phyloP scores from a whole-genome alignment of 2,888 invertebrate genomes.

The Oxystoma pomonae region DNA sequence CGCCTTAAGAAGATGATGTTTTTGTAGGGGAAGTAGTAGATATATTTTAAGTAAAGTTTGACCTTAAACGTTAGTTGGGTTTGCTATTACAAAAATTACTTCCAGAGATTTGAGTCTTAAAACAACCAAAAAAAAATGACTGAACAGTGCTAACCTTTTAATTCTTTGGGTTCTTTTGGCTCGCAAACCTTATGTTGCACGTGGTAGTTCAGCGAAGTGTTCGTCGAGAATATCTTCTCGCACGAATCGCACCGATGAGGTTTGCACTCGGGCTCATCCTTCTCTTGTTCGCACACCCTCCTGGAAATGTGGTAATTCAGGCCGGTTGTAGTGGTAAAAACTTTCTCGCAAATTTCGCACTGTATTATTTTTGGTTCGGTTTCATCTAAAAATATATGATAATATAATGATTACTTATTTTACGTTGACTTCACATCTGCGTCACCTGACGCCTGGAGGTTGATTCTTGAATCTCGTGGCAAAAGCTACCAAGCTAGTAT shows the following conservation, averaged over 20 bases:
- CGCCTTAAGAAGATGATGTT: too few species aligned
- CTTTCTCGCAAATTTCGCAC: conserved; percentile 21
- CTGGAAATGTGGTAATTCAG: conserved; percentile 21
- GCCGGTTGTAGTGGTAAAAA: conserved; percentile 20
- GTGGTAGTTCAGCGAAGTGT: conserved; percentile 20
- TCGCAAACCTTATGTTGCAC: conserved; percentile 22
- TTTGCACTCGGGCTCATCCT: conserved; percentile 19
- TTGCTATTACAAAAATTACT: too few species aligned
- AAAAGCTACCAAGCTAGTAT: neutral
- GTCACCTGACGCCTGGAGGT: too few species aligned
- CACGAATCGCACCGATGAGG: conserved; percentile 21
- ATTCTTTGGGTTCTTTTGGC: conserved; percentile 24
- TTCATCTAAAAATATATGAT: conserved; percentile 19
- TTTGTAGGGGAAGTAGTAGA: too few species aligned
- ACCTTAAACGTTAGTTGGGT: too few species aligned
- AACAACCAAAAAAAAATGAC: too few species aligned
- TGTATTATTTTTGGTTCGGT: conserved; percentile 19
- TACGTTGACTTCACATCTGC: neutral
- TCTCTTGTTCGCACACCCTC: conserved; percentile 22
- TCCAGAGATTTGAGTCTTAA: too few species aligned
- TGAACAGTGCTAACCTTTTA: conserved; percentile 24
- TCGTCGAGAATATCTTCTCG: conserved; percentile 23
- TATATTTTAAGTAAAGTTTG: too few species aligned
- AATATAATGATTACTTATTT: too few species aligned
- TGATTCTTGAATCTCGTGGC: too few species aligned